Conservation (phyloP, 2,113 vertebrate genomes). For the Notechis scutatus region DNA sequence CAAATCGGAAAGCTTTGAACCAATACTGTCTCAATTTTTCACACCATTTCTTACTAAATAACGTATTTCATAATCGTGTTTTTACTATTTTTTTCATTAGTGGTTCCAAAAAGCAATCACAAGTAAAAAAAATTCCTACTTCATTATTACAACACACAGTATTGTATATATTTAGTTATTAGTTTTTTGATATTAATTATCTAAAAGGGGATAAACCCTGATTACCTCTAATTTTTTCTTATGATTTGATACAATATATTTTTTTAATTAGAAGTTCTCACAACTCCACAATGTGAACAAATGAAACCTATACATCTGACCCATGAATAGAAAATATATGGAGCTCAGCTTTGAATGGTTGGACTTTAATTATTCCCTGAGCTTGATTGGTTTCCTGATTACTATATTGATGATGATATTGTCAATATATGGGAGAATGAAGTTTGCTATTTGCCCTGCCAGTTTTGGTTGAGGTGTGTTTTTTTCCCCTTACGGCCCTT, state of each 20-base stretch:
- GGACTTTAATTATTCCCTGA: background rate
- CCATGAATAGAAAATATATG: background rate
- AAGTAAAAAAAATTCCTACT: slow-evolving; percentile 13
- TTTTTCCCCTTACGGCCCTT: background rate
- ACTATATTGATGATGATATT: background rate
- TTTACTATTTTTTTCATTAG: slow-evolving; percentile 15
- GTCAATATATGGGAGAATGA: background rate
- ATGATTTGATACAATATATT: background rate
- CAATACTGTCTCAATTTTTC: slow-evolving; percentile 1
- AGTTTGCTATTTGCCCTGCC: background rate
- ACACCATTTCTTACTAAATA: slow-evolving; percentile 39
- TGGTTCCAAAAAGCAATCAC: background rate
- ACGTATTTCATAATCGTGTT: slow-evolving; percentile 17
- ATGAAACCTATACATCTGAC: background rate
- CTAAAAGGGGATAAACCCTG: slow-evolving; percentile 3
- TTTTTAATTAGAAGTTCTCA: background rate
- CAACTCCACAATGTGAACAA: background rate
- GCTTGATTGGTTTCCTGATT: background rate
- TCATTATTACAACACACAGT: background rate
- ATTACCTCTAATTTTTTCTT: background rate
- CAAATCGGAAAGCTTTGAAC: slow-evolving; percentile 32
- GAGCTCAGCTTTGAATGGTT: background rate
- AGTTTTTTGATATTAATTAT: slow-evolving; percentile 11
- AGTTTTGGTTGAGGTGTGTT: background rate
- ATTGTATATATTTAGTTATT: background rate